phyloP scores from a whole-genome alignment of 2,888 invertebrate genomes.

The Lasioglossum vierecki region DNA sequence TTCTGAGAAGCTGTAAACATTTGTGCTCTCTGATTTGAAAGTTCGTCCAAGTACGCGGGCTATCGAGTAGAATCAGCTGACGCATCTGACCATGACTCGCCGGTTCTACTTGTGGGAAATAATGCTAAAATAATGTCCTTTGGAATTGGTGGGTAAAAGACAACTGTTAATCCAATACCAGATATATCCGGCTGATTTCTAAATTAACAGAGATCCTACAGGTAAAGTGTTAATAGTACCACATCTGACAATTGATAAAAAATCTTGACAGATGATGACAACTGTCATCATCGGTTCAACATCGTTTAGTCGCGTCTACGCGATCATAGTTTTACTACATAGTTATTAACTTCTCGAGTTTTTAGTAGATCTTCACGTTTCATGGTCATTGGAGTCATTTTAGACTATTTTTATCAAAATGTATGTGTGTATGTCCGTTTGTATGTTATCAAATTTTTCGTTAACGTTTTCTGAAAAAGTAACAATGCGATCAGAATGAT shows the following conservation, averaged over 20 bases:
- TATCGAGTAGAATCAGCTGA: not conserved
- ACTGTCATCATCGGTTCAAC: no score
- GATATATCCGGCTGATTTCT: not conserved
- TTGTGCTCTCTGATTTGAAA: not conserved
- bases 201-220: not conserved
- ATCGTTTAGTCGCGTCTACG: no score
- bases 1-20: not conserved
- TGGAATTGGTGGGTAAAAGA: not conserved
- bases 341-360: no score
- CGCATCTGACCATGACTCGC: not conserved
- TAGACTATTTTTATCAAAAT: no score
- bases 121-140: not conserved
- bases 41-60: not conserved
- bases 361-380: no score
- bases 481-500: no score
- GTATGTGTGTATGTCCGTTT: no score
- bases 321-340: not conserved
- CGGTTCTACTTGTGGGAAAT: not conserved
- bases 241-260: not conserved
- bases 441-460: no score
- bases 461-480: no score
- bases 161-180: not conserved
- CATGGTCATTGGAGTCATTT: no score
- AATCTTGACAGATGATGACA: not conserved
- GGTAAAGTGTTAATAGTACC: not conserved